Base-by-base conservation (phyloP, 2,888 invertebrate genomes). In the Plusia festucae region DNA sequence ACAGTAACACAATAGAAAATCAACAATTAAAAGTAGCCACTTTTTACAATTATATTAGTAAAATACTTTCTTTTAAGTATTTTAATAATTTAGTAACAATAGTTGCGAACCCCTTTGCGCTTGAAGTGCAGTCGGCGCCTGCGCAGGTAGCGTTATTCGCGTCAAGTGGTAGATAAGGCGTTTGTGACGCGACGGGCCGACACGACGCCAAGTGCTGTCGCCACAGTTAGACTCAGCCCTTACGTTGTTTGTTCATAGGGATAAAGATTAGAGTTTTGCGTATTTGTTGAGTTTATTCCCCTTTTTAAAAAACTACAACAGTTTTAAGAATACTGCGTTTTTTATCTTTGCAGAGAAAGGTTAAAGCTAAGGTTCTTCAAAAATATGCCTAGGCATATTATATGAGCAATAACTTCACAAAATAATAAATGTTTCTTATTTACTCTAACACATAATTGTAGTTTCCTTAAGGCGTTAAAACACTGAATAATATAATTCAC, bases 91-190 rank as follows among this genome's bases (percentile, higher is more conserved):
- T 79, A 73, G 72, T 85, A 85, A 86, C 84, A 88, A 89, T 87
- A 78, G 83, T 81, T n/a, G 65, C 65, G 76, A 85, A 84, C 89
- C 91, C 91, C 89, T 88, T 88, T 89, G 74, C 78, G 85, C 81
- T 78, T 89, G 84, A 86, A 91, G 90, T 89, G 68, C 66, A 78
- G 66, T 78, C 81, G 86, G 86, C 86, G 89, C 83, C 84, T 65
- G 83, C 64, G 59, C 76, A 81, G 80, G 80, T 92, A 92, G 87
- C 90, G 89, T 82, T 87, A 79, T 86, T 86, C 83, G 85, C 84
- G 85, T 89, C 90, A 89, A 91, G 90, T 90, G 83, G 82, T 64
- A 86, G 88, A 91, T 89, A 90, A 91, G 83, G 70, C 77, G 76
- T 71, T 80, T 73, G 46, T 16, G 46, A 18, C 46, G 46, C 46